phyloP scores from a whole-genome alignment of 2,888 invertebrate species.

The Punctoribates punctum region DNA sequence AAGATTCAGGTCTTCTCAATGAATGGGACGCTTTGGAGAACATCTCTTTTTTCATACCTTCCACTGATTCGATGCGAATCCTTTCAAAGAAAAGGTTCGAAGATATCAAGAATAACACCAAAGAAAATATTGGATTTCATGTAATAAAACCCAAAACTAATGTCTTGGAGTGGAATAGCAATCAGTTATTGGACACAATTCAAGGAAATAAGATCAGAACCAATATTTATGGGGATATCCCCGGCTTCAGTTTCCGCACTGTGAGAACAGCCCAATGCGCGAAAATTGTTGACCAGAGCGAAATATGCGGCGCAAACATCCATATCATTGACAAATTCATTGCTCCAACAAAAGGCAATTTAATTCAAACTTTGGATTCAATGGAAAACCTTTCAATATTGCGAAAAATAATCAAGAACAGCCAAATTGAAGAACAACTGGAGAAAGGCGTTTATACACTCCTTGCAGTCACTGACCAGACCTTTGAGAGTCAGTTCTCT shows the following conservation, averaged over 20 bases:
- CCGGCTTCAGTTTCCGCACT: conserved; percentile 56
- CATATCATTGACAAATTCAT: conserved; percentile 62
- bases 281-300: conserved; percentile 61
- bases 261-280: conserved; percentile 64
- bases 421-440: conserved; percentile 51
- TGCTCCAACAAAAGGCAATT: conserved; percentile 57
- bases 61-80: conserved; percentile 55
- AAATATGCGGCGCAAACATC: conserved; percentile 65
- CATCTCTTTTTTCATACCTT: conserved; percentile 58
- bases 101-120: conserved; percentile 50
- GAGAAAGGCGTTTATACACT: conserved; percentile 59
- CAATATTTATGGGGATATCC: conserved; percentile 60
- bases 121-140: conserved; percentile 64
- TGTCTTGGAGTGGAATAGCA: conserved; percentile 60
- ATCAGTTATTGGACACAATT: conserved; percentile 58
- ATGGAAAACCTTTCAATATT: conserved; percentile 57
- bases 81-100: conserved; percentile 43
- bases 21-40: conserved; percentile 54
- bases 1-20: conserved; percentile 54
- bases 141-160: conserved; percentile 60
- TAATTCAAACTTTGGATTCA: conserved; percentile 57
- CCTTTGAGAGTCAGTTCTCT: conserved; percentile 57
- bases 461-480: conserved; percentile 61
- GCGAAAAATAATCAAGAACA: conserved; percentile 53
- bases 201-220: conserved; percentile 57